phyloP scores from a whole-genome alignment of 1,140 invertebrate genomes.

The Medauroidea extradentata region DNA sequence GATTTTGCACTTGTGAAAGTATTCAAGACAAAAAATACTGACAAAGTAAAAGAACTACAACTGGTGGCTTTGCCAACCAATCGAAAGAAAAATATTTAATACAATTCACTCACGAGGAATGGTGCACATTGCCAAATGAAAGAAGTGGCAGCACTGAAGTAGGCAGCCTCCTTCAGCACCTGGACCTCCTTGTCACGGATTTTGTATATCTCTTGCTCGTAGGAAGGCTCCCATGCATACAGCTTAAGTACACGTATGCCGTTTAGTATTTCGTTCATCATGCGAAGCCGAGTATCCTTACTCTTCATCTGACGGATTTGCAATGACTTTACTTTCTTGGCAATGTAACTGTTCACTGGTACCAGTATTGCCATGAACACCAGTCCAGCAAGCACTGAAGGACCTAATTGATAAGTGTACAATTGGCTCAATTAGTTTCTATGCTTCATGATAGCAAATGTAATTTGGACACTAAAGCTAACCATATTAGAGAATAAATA shows the following conservation, averaged over 20 bases:
- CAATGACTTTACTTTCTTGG: constrained; percentile 41
- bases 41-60: too few species aligned
- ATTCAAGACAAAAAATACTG: too few species aligned
- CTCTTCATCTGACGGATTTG: constrained; percentile 46
- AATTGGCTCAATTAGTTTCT: too few species aligned
- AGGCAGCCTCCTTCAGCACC: constrained; percentile 40
- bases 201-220: constrained; percentile 35
- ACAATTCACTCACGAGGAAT: constrained; percentile 43
- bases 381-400: constrained; percentile 55
- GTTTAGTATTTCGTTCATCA: constrained; percentile 54
- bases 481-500: too few species aligned
- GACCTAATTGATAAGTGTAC: too few species aligned
- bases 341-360: constrained; percentile 52
- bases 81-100: too few species aligned
- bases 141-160: constrained; percentile 44
- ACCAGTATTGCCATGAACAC: constrained; percentile 51
- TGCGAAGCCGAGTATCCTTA: constrained; percentile 49
- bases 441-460: too few species aligned
- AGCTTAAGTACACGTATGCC: constrained; percentile 47
- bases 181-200: constrained; percentile 40
- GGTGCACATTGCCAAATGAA: constrained; percentile 57
- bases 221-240: constrained; percentile 46
- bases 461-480: too few species aligned
- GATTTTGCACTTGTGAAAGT: too few species aligned
- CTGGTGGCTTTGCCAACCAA: too few species aligned